Evolutionary conservation across 2,113 vertebrate genomes (phyloP).

Genomic region (Sebastes fasciatus): DNA sequence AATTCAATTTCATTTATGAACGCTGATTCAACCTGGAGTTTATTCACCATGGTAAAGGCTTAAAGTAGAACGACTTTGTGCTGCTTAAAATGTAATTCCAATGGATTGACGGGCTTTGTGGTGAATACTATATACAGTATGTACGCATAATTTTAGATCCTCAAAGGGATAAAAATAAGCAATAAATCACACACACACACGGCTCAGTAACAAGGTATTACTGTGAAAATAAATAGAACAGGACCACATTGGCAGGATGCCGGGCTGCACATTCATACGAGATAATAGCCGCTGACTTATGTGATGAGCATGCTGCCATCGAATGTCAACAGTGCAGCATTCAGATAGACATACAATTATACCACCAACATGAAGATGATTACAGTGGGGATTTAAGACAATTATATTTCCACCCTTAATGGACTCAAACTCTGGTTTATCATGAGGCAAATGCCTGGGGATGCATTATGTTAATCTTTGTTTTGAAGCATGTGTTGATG

Average conservation of each 20-base stretch:
- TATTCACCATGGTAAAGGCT: neutral
- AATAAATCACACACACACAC: neutral
- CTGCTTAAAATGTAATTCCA: neutral
- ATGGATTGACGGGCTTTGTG: neutral
- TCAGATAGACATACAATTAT: constrained; percentile 15
- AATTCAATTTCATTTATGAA: constrained; percentile 12
- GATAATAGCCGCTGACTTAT: constrained; percentile 25
- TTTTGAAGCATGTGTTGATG: neutral
- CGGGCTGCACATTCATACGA: constrained; percentile 22
- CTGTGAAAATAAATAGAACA: constrained; percentile 18
- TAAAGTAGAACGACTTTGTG: neutral
- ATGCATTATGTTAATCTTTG: constrained; percentile 11
- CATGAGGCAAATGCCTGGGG: neutral
- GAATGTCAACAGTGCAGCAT: constrained; percentile 32
- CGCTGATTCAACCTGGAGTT: neutral
- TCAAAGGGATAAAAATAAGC: constrained; percentile 11
- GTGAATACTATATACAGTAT: neutral
- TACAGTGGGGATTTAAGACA: constrained; percentile 34
- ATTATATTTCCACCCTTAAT: constrained; percentile 30
- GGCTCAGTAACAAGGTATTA: constrained; percentile 20
- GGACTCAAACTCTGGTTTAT: constrained; percentile 19
- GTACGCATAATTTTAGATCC: neutral
- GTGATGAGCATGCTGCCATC: constrained; percentile 12
- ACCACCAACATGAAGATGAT: constrained; percentile 37
- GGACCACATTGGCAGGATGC: constrained; percentile 10